Evolutionary conservation across 2,797 vertebrate genomes (phyloP), one percentile per base, ranked within the genome.

Genomic region (Sylvia borin): DNA sequence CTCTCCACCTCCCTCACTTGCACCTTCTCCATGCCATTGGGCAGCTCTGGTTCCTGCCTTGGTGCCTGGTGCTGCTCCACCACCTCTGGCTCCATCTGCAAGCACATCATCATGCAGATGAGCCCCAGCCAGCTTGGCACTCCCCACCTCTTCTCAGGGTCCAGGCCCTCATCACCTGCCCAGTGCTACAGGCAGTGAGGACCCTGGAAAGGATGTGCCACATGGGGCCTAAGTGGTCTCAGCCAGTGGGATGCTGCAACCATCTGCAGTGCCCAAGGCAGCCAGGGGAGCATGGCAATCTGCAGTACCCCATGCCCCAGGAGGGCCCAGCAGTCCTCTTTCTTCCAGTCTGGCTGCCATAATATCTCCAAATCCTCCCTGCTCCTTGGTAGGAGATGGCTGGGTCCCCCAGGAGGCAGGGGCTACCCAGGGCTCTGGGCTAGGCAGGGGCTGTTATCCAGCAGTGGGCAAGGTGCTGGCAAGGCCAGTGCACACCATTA

Each of bases 71-170:
- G 93, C 57, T 98, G 96, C 95, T 98, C 98, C 17, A 95, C 86
- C 3, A 97, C 95, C 83, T 99, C 98, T 0, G 98, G 97, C 77
- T 99, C 99, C 98, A 99, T 98, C 99, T 99, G 96, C 70, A 89
- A 93, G 15, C 38, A 93, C 31, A 80, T 47, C 38, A 55, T 24
- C 1, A 1, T 2, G 13, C 0, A 3, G 45, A 66, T 66, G 70
- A 94, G 34, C n/a, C 29, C 25, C 31, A 1, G 2, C 18, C 71
- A 67, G 22, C 53, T 42, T 5, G 1, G 73, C 40, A 31, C 15
- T 3, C 8, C 25, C n/a, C 2, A 16, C 25, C 9, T n/a, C n/a
- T 53, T 67, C 57, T 65, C 38, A n/a, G 34, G 34, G 27, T 72
- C 51, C 64, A 38, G 57, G 29, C 4, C 5, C 13, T 7, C 55